A percentile compares a stretch with the other conserved stretches of the same genome.
These are phyloP conservation scores for Cosmia trapezina DNA, from an alignment of 2,888 invertebrate species.

Conservation along the genomic window DNA sequence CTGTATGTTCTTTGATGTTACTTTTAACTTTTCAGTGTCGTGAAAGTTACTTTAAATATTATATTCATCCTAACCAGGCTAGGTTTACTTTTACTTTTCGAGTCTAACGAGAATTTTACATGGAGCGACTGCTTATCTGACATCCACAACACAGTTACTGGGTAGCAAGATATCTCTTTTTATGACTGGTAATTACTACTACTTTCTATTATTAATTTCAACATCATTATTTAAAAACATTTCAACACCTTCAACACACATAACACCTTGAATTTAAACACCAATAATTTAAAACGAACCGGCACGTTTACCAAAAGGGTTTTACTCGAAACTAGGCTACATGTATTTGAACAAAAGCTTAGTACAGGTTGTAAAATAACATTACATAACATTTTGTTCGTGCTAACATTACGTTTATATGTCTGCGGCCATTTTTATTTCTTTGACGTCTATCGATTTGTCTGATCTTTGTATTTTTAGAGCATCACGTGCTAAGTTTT, in stretches of 20 bases:
- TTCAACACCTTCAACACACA: not conserved
- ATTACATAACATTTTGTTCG: slow-evolving; percentile 55
- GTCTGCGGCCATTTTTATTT: slow-evolving; percentile 51
- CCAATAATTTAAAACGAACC: slow-evolving; percentile 15
- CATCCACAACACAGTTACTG: not conserved
- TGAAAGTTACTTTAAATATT: too few relatives aligned
- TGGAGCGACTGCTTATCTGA: too few relatives aligned
- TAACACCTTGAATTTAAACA: slow-evolving; percentile 15
- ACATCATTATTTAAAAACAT: not conserved
- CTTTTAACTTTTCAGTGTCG: not conserved
- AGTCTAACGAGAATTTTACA: not conserved
- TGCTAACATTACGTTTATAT: slow-evolving; percentile 47
- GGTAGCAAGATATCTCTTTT: not conserved
- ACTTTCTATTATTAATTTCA: not conserved
- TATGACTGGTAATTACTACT: not conserved
- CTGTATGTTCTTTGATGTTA: not conserved
- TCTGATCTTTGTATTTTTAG: slow-evolving; percentile 23
- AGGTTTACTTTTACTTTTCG: not conserved
- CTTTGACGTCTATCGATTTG: slow-evolving; percentile 58
- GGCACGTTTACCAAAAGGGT: slow-evolving; percentile 13
- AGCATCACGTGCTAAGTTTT: slow-evolving; percentile 20
- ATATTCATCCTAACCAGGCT: too few relatives aligned
- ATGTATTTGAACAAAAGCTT: slow-evolving; percentile 39
- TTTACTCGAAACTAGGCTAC: slow-evolving; percentile 25
- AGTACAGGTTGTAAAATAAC: slow-evolving; percentile 38